Evolutionary conservation across 2,888 invertebrate genomes (phyloP), one percentile per base, ranked within the genome.

Genomic region (Smittia aterrima): DNA sequence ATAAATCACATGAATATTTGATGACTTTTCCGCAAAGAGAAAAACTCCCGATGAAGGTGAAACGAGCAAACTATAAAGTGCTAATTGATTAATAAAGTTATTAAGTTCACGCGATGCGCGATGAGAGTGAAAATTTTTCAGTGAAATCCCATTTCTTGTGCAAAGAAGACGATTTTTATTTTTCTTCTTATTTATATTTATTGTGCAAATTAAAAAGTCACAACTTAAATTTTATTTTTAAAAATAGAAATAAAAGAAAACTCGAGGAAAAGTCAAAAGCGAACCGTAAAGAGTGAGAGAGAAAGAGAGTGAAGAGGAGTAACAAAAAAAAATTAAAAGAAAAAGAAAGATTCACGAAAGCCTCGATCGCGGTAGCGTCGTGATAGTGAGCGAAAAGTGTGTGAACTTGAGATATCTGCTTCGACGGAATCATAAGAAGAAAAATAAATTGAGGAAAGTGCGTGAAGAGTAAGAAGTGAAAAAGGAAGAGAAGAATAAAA

Each of bases 391-490:
- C 58, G 20, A 16, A 25, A 27, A 66, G 66, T 27, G 66, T 66
- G 66, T 66, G 66, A 27, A 66, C 66, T 66, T 32, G 66, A 58
- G 58, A 58, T 58, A 18, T 58, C 22, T 22, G 18, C 20, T 47
- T 47, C n/a, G 47, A 16, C 16, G 11, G 47, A 47, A 47, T 6
- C 11, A 38, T 6, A 47, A 47, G 16, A 58, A 58, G 11, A 11
- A 22, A 58, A 22, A 22, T 7, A 20, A 58, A 4, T 20, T 1
- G 9, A 58, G 22, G 24, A 27, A 64, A 64, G 24, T 64, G 64
- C 24, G 64, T 64, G 24, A 16, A 66, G 22, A n/a, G 25, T 9
- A 66, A 66, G 16, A 66, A 66, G 24, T 27, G 16, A 47, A 18
- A 13, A 20, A 62, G 25, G 20, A 62, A 62, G 62, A 62, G 25